These are phyloP conservation scores for Fulica atra DNA, from an alignment of 2,113 vertebrate genomes.

Conservation along the genomic window DNA sequence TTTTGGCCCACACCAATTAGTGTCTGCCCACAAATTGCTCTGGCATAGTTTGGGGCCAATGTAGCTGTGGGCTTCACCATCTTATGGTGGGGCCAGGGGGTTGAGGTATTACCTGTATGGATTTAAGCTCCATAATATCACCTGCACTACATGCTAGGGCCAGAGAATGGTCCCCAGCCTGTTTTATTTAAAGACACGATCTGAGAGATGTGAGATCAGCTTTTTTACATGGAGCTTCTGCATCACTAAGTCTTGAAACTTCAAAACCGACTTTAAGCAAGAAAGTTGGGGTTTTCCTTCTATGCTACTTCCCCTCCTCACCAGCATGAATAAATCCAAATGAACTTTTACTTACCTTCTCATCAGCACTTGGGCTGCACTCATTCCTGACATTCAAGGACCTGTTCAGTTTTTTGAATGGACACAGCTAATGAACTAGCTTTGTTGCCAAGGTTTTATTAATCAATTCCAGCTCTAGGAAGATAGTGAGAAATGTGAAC, in stretches of 20 bases:
- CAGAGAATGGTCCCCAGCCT: neutral
- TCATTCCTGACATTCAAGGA: neutral
- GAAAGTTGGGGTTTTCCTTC: neutral
- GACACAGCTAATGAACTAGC: neutral
- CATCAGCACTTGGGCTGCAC: neutral
- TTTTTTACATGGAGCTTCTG: neutral
- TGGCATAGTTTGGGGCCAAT: neutral
- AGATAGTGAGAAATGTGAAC: neutral
- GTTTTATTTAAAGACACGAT: neutral
- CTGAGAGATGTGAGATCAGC: neutral
- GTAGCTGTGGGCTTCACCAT: neutral
- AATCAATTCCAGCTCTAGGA: neutral
- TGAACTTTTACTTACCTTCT: neutral
- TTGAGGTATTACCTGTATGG: neutral
- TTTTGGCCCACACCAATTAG: neutral
- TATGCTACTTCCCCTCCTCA: neutral
- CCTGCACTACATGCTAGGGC: neutral
- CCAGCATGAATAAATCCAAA: neutral
- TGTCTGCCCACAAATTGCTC: neutral
- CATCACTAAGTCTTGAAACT: neutral
- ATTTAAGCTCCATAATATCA: neutral
- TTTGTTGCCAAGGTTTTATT: constrained; percentile 8
- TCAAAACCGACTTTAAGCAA: neutral
- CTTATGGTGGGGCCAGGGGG: neutral
- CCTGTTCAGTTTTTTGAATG: neutral